These are phyloP conservation scores for Lethocerus indicus DNA, from an alignment of 1,140 invertebrate species.

Conservation along the genomic window DNA sequence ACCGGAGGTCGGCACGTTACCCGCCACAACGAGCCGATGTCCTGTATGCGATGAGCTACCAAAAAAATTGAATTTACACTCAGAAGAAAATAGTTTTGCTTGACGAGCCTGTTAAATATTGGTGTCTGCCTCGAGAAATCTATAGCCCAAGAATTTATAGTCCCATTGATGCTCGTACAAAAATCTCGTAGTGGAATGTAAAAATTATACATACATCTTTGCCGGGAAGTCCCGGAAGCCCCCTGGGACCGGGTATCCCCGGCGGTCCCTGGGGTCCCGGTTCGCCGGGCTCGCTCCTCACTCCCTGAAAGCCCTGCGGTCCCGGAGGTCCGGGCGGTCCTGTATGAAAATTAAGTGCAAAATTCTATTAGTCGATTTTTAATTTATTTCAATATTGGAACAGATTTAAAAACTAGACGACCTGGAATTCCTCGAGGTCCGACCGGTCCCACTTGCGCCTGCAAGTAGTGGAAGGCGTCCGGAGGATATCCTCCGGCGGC, in stretches of 20 bases:
- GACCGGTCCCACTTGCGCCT: constrained; percentile 54
- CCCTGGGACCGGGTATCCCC: constrained; percentile 44
- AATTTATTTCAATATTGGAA: too few relatives aligned
- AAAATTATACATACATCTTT: constrained; percentile 47
- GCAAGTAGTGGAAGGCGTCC: constrained; percentile 54
- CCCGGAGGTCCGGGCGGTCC: constrained; percentile 52
- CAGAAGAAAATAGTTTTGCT: background rate
- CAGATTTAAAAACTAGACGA: too few relatives aligned
- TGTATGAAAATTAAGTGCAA: too few relatives aligned
- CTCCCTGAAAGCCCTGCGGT: constrained; percentile 54
- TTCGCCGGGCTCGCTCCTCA: constrained; percentile 57
- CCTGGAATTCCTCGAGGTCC: constrained; percentile 52
- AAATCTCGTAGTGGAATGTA: background rate
- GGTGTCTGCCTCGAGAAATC: too few relatives aligned
- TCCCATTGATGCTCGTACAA: background rate
- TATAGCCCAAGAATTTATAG: background rate
- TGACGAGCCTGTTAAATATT: background rate
- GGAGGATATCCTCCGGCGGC: constrained; percentile 28
- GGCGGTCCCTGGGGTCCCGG: constrained; percentile 39
- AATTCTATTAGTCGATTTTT: too few relatives aligned
- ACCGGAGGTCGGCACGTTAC: background rate
- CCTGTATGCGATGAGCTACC: background rate
- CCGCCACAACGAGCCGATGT: background rate
- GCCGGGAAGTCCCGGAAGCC: constrained; percentile 48
- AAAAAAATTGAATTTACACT: background rate